A percentile compares a stretch with the other conserved stretches of the same genome.
Conservation (phyloP, 2,888 invertebrate species). For the Platycheirus albimanus region DNA sequence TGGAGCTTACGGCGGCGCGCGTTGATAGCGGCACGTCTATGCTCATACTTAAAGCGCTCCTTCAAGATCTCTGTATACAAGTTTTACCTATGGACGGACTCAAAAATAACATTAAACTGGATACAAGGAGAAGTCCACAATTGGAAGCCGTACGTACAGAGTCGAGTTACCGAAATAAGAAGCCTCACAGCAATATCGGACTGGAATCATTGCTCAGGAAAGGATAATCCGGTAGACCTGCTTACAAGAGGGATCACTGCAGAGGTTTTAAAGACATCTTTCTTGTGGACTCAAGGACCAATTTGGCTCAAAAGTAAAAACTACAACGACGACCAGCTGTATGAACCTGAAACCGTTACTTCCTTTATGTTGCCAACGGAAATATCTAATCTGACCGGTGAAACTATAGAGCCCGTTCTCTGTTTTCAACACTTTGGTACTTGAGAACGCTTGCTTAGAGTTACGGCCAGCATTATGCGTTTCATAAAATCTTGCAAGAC, state of each 20-base stretch:
- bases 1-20: slow-evolving; percentile 12
- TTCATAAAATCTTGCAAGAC: neutral
- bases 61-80: neutral
- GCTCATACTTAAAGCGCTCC: neutral
- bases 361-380: neutral
- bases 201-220: slow-evolving; percentile 14
- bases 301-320: slow-evolving; percentile 10
- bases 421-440: neutral
- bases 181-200: neutral
- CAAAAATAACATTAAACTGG: slow-evolving; percentile 19
- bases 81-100: slow-evolving; percentile 7
- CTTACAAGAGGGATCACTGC: slow-evolving; percentile 8
- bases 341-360: neutral
- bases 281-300: slow-evolving; percentile 8
- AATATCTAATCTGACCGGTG: too few species aligned
- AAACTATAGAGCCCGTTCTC: neutral
- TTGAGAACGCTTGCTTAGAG: slow-evolving; percentile 14
- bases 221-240: slow-evolving; percentile 24
- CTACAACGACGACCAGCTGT: neutral
- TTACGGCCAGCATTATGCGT: slow-evolving; percentile 9
- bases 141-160: slow-evolving; percentile 32
- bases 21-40: slow-evolving; percentile 19
- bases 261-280: slow-evolving; percentile 8
- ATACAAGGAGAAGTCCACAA: slow-evolving; percentile 4
- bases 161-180: slow-evolving; percentile 19